Evolutionary conservation across 2,888 invertebrate genomes (phyloP).

Genomic region (Stenurella melanura): DNA sequence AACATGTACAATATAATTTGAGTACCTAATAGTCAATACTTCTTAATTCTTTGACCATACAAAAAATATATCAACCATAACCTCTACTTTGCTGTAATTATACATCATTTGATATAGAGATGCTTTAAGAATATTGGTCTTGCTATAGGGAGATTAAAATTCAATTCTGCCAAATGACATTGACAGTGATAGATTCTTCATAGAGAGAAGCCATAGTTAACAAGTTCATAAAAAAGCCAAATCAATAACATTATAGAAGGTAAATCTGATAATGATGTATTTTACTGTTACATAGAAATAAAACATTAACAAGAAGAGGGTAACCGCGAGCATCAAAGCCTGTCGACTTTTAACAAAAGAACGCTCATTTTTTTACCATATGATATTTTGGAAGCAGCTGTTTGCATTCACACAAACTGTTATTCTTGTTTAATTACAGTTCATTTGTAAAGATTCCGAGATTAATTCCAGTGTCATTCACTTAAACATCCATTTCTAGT

Average conservation of each 20-base stretch:
- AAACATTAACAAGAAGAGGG: neutral
- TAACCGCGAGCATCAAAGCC: neutral
- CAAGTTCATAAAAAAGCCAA: too few relatives aligned
- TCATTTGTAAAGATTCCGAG: neutral
- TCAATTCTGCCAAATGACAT: too few relatives aligned
- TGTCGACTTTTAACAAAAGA: slow-evolving; percentile 7
- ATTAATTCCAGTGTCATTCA: neutral
- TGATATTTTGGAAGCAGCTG: slow-evolving; percentile 2
- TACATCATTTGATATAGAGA: too few relatives aligned
- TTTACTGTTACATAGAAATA: neutral
- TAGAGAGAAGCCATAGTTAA: too few relatives aligned
- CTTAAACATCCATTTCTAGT: neutral
- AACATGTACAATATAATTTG: too few relatives aligned
- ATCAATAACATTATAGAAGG: neutral
- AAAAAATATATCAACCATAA: too few relatives aligned
- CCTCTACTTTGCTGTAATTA: too few relatives aligned
- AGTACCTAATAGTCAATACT: too few relatives aligned
- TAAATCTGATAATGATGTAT: neutral
- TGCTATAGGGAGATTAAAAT: too few relatives aligned
- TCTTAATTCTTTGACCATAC: too few relatives aligned
- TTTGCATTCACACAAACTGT: neutral
- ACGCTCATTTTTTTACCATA: neutral
- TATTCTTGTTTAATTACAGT: neutral
- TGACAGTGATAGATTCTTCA: too few relatives aligned
- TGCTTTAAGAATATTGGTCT: too few relatives aligned